Evolutionary conservation across 1,140 invertebrate genomes (phyloP).

Genomic region (Platorchestia sp.): DNA sequence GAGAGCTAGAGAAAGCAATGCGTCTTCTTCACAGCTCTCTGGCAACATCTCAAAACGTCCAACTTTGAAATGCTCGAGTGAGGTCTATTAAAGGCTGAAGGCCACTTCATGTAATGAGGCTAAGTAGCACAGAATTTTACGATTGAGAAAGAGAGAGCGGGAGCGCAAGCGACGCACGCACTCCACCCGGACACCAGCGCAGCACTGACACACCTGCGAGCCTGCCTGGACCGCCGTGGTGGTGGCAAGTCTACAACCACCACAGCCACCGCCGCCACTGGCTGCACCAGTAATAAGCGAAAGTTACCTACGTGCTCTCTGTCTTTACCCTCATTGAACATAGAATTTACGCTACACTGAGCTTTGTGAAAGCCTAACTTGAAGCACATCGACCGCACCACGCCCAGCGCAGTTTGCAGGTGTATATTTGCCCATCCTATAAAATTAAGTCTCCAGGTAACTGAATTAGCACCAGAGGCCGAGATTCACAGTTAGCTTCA

Average conservation of each 20-base stretch:
- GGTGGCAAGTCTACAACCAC: slow-evolving; percentile 19
- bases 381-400: neutral
- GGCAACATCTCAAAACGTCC: neutral
- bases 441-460: neutral
- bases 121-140: neutral
- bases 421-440: too few relatives aligned
- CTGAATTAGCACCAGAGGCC: neutral
- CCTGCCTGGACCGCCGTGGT: neutral
- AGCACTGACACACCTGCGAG: slow-evolving; percentile 22
- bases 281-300: neutral
- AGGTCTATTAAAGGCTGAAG: neutral
- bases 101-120: neutral
- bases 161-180: neutral
- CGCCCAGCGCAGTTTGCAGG: neutral
- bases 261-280: neutral
- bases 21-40: neutral
- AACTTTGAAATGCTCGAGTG: neutral
- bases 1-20: slow-evolving; percentile 38
- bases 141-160: slow-evolving; percentile 30
- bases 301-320: neutral
- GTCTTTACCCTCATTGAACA: neutral
- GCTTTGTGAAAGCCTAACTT: neutral
- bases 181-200: neutral
- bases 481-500: neutral
- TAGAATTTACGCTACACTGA: neutral